Base-by-base conservation (phyloP, 2,797 vertebrate genomes). In the Remorina albescens region DNA sequence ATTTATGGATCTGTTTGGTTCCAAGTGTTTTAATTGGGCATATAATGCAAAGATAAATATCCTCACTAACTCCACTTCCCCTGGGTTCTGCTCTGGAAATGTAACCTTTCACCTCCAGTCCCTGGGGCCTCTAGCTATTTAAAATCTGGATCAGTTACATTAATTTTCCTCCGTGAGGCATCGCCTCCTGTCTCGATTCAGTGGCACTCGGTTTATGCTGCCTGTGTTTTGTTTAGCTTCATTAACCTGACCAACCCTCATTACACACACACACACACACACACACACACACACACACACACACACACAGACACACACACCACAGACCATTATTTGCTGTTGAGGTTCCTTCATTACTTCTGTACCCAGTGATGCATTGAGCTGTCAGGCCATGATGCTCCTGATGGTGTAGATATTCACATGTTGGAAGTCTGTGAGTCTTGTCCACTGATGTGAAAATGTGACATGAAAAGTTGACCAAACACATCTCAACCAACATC, bases 11-110 rank as follows among this genome's bases (percentile, higher is more conserved):
- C 67, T 76, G 76, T 85, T 85, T 82, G 78, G 73, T 84, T 77
- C 53, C 62, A 67, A 80, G 49, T 39, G 49, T 66, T 86, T 88
- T 81, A 78, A 85, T 86, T 89, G 82, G 74, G 25, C 78, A 46
- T 65, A 55, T 69, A 74, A 90, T 85, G 83, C 74, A 79, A 80
- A 86, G 85, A 87, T 67, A 80, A 88, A 90, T 76, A 88, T 68
- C 79, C 67, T 30, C 50, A 50, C 67, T 64, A 69, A 36, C 50
- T 53, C 23, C 23, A 4, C 32, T 18, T 12, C 53, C 60, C 66
- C 10, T 18, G 16, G 34, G 47, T 62, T 66, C 63, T 51, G 11
- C 56, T 63, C 65, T 15, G 15, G 30, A 44, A 3, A 32, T 66
- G 50, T 12, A 70, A 42, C 51, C 58, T 47, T n/a, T 30, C 49